Evolutionary conservation across 2,888 invertebrate species (phyloP), one percentile per base, ranked within the genome.

Genomic region (Apomyelois bistriatella): DNA sequence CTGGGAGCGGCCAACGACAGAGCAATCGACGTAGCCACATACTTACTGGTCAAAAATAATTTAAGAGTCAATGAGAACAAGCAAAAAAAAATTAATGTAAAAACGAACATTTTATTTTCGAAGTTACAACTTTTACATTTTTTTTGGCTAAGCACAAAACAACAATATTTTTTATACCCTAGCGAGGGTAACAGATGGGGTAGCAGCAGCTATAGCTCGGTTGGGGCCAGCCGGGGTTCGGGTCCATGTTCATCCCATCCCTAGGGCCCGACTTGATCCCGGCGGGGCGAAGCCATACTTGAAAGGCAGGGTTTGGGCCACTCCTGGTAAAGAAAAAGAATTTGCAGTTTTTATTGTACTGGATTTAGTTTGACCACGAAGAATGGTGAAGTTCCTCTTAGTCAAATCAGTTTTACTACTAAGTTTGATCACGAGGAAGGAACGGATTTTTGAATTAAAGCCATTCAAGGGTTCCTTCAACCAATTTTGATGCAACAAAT

Each of bases 101-200:
- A 7, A 13, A 41, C 10, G 9, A 22, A 41, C 8, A 41, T 41
- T 41, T 41, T 9, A 41, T 41, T 41, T 41, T 17, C 40, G 1
- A 13, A 12, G 41, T 55, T 54, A 28, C 9, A 3, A 10, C 3
- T 53, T 49, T 43, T 53, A 54, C 55, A 38, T 30, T 28, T 47
- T 13, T 43, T 37, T 35, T 48, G 9, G 32, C 3, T 5, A 22
- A 22, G 22, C 5, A 22, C 22, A 5, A 22, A 22, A 22, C 22
- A 22, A 3, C 22, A 5, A 22, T 22, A 22, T 22, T 22, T 32
- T 32, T 32, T 32, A 13, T 12, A 13, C 10, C 3, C 17, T 17
- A 46, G 15, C 46, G 13, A 8, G 15, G 15, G 15, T 30, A 35
- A 10, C 46, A 46, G 32, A 46, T 46, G 15, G 46, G 46, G 6